Conservation (phyloP, 2,888 invertebrate genomes). For the Cenopis cana region DNA sequence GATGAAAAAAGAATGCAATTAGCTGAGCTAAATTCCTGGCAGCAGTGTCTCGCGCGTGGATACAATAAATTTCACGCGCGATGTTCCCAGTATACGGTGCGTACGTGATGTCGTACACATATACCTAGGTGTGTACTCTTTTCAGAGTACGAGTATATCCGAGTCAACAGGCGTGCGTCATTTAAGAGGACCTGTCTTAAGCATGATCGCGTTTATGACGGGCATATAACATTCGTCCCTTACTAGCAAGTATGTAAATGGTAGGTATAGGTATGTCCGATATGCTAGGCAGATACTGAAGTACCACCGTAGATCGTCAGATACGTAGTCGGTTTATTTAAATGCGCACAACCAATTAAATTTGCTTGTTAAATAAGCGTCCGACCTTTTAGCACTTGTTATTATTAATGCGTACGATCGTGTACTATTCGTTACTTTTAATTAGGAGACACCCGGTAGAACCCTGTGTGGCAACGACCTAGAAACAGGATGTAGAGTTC, state of each 20-base stretch:
- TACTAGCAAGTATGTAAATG: too few species aligned
- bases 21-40: conserved; percentile 12
- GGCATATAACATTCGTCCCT: too few species aligned
- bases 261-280: too few species aligned
- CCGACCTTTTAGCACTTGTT: conserved; percentile 7
- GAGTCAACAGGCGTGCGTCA: conserved; percentile 23
- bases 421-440: conserved; percentile 3
- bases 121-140: not conserved
- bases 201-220: not conserved
- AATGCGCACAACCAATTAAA: conserved; percentile 14
- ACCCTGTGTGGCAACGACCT: conserved; percentile 48
- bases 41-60: conserved; percentile 16
- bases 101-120: conserved; percentile 30
- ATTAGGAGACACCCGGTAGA: conserved; percentile 46
- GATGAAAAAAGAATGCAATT: not conserved
- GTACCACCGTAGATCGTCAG: too few species aligned
- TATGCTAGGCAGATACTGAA: too few species aligned
- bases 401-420: not conserved
- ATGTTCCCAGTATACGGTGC: conserved; percentile 18
- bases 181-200: conserved; percentile 23
- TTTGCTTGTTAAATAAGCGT: conserved; percentile 18
- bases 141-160: not conserved
- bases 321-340: not conserved
- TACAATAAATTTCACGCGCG: conserved; percentile 20
- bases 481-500: conserved; percentile 40